Percentiles rank a stretch among this genome's conserved stretches.
These are phyloP conservation scores for Macrostomum cliftonense DNA, from an alignment of 2,888 invertebrate genomes.

Conservation along the genomic window DNA sequence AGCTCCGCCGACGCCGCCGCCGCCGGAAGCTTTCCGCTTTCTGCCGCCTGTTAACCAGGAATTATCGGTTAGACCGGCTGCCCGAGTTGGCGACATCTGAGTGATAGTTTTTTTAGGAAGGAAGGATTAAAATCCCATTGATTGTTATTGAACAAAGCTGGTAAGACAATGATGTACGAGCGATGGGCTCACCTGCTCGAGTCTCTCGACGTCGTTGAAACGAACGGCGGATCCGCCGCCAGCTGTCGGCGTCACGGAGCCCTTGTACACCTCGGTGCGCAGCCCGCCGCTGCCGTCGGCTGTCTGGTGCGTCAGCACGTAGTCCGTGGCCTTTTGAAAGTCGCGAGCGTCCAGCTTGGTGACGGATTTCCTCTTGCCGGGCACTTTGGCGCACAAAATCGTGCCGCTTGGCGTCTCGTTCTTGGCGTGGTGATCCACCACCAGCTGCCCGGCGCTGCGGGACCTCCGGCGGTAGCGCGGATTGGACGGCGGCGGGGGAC, in stretches of 20 bases:
- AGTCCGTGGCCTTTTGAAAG: slow-evolving; percentile 55
- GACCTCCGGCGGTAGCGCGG: slow-evolving; percentile 7
- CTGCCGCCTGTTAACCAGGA: too few species aligned
- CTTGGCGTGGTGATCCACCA: slow-evolving; percentile 6
- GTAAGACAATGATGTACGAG: too few species aligned
- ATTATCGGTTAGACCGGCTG: too few species aligned
- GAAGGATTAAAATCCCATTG: too few species aligned
- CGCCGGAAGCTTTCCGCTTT: too few species aligned
- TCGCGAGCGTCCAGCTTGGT: slow-evolving; percentile 59
- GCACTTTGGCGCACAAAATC: slow-evolving; percentile 53
- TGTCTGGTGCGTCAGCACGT: slow-evolving; percentile 76
- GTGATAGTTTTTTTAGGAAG: too few species aligned
- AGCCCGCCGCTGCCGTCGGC: slow-evolving; percentile 75
- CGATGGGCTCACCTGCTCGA: slow-evolving; percentile 56
- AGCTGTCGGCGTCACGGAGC: slow-evolving; percentile 60
- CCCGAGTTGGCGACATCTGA: too few species aligned
- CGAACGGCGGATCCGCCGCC: slow-evolving; percentile 84
- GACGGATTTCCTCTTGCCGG: slow-evolving; percentile 57
- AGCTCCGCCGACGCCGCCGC: too few species aligned
- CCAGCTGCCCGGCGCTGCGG: slow-evolving; percentile 5
- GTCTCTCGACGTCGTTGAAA: slow-evolving; percentile 71
- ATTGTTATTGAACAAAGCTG: too few species aligned
- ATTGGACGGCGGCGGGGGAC: slow-evolving; percentile 13
- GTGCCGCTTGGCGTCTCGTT: slow-evolving; percentile 46
- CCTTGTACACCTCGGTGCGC: slow-evolving; percentile 75